Evolutionary conservation across 2,888 invertebrate species (phyloP), one percentile per base, ranked within the genome.

Genomic region (Nebria salina): DNA sequence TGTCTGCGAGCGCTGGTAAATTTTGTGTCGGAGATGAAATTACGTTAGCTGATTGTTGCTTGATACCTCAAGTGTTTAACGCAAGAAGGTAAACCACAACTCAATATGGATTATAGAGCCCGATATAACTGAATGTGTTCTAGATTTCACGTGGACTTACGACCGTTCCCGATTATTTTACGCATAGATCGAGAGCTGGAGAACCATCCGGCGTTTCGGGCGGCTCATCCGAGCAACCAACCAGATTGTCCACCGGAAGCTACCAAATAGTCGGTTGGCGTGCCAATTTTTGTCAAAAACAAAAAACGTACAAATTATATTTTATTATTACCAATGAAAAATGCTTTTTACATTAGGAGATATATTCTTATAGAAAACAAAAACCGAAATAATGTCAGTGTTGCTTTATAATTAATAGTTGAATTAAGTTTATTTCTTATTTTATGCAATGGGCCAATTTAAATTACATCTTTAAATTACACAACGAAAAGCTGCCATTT

Each of bases 11-110:
- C 75, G 95, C 97, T 75, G 97, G 97, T 8, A 96, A 96, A 87
- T 98, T 96, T 87, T 97, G 96, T 87, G 95, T 98, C 2, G 98
- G 98, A 0, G 97, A 99, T 89, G 95, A 95, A 84, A 94, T 99
- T 82, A 96, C 98, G 0, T 90, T 98, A 86, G 98, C 98, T 5
- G 99, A 99, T 89, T 95, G 97, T 86, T 98, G 97, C 87, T 91
- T 99, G 82, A 96, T 98, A 76, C 98, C 98, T 73, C 98, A 99
- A 90, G 95, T 98, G 77, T 97, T 96, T 88, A 98, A 97, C 90
- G 98, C 98, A 43, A 92, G 95, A 88, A 94, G 97, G 95, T 95
- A 87, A 8, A 73, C 7, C 9, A n/a, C 26, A 20, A 13, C 34
- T 68, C 5, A 20, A 70, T 70, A 70, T 70, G 20, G 11, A 25